phyloP scores from a whole-genome alignment of 2,888 invertebrate genomes.

The Stenurella melanura region DNA sequence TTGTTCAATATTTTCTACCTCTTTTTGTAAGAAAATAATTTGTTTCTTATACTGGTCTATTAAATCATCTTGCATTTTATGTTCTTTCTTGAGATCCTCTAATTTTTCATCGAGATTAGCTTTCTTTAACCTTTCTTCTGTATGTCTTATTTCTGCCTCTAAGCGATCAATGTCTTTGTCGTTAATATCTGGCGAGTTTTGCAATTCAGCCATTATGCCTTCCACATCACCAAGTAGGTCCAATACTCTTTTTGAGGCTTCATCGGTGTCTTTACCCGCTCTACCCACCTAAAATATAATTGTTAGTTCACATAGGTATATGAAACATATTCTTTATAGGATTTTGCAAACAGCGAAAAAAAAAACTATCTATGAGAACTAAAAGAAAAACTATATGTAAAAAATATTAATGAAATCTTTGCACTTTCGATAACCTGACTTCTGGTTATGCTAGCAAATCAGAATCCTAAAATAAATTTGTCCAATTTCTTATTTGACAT shows the following conservation, averaged over 20 bases:
- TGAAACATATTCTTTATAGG: too few relatives aligned
- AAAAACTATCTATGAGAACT: too few relatives aligned
- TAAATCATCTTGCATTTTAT: constrained; percentile 76
- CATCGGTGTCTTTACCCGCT: constrained; percentile 88
- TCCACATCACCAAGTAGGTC: constrained; percentile 87
- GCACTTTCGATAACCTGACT: too few relatives aligned
- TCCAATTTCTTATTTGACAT: too few relatives aligned
- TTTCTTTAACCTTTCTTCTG: constrained; percentile 82
- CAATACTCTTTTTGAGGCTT: constrained; percentile 87
- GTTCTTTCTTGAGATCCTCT: constrained; percentile 82
- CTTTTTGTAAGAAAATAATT: constrained; percentile 80
- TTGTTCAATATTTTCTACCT: constrained; percentile 88
- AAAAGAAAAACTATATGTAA: too few relatives aligned
- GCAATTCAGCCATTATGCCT: constrained; percentile 85
- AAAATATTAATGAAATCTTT: too few relatives aligned
- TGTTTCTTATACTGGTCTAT: constrained; percentile 89
- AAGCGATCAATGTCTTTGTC: constrained; percentile 79
- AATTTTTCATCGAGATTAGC: constrained; percentile 87
- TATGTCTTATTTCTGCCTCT: constrained; percentile 80
- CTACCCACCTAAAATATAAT: constrained; percentile 82
- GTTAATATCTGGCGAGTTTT: constrained; percentile 84
- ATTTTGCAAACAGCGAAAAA: too few relatives aligned
- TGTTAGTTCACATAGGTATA: background rate
- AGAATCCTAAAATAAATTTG: too few relatives aligned
- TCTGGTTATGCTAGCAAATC: too few relatives aligned